These are phyloP conservation scores for Myocastor coypus DNA, from an alignment of 2,113 vertebrate species.

Conservation along the genomic window DNA sequence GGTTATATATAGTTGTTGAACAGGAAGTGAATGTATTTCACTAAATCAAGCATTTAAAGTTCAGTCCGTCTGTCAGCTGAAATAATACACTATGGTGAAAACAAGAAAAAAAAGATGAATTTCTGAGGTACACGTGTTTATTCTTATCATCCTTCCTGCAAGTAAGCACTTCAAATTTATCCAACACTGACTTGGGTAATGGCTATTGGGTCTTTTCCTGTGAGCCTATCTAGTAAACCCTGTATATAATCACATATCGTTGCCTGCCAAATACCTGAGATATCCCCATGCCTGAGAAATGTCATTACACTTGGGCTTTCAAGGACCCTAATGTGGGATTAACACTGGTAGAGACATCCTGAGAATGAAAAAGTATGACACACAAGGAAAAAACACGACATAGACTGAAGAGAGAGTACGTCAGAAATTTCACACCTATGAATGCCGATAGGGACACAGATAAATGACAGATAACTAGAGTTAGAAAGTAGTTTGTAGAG, in stretches of 20 bases:
- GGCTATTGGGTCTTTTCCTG: too few species aligned
- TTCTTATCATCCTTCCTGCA: background rate
- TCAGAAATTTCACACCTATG: background rate
- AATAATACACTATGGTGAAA: background rate
- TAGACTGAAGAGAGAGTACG: background rate
- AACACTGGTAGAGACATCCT: background rate
- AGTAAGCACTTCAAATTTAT: background rate
- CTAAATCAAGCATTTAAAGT: background rate
- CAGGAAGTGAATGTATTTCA: background rate
- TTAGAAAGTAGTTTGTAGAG: background rate
- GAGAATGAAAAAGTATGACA: background rate
- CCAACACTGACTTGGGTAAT: background rate
- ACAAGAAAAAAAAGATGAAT: background rate
- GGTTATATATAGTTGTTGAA: background rate
- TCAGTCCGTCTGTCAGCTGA: background rate
- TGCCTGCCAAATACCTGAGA: too few species aligned
- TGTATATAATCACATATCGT: background rate
- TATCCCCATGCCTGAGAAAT: background rate
- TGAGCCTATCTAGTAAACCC: background rate
- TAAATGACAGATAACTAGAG: background rate
- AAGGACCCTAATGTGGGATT: background rate
- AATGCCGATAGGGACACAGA: background rate
- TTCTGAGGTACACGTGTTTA: background rate
- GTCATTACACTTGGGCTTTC: background rate
- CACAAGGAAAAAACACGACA: background rate